Evolutionary conservation across 2,888 invertebrate genomes (phyloP).

Genomic region (Aspidiotus rigidus): DNA sequence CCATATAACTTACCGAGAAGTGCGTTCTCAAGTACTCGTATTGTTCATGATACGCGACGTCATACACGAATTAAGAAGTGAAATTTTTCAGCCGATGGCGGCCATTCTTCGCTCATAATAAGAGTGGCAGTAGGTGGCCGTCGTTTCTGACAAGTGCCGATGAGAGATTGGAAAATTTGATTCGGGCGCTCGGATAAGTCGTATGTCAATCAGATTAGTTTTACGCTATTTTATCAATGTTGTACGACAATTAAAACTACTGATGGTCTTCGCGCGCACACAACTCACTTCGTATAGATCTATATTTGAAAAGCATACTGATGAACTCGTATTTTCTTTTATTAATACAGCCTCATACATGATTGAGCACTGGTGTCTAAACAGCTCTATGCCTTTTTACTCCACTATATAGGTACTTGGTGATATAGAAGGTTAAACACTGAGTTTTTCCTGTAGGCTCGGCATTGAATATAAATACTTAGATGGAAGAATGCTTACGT

Average conservation of each 20-base stretch:
- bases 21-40: not conserved
- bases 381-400: no score
- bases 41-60: not conserved
- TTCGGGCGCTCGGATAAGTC: not conserved
- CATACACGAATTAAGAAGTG: not conserved
- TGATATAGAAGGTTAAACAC: no score
- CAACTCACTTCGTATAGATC: not conserved
- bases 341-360: no score
- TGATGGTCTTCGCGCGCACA: not conserved
- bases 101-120: not conserved
- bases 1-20: no score
- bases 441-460: no score
- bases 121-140: constrained; percentile 3
- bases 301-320: not conserved
- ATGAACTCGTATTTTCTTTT: no score
- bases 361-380: no score
- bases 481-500: no score
- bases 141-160: constrained; percentile 11
- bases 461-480: no score
- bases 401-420: no score
- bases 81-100: constrained; percentile 12
- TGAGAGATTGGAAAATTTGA: constrained; percentile 7
- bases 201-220: constrained; percentile 11
- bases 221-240: not conserved
- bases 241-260: not conserved